Conservation (phyloP, 2,888 invertebrate species). For the Chymomyza fuscimana region DNA sequence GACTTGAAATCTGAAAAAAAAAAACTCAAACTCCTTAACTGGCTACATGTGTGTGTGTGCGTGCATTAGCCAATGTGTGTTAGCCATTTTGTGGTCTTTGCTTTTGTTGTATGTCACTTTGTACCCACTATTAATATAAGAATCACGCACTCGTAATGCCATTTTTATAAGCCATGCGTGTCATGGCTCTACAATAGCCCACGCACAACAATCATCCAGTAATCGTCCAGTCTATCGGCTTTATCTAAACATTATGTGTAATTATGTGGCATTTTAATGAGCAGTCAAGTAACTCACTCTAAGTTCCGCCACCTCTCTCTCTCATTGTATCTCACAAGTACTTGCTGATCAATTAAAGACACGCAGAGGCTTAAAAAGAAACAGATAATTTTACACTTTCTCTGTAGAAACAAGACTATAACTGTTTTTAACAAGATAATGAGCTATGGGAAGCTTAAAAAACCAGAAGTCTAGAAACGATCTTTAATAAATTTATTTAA, state of each 20-base stretch:
- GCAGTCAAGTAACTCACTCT: background rate
- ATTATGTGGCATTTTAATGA: conserved; percentile 43
- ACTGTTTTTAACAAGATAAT: too few species aligned
- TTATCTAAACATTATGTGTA: conserved; percentile 44
- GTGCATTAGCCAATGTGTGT: background rate
- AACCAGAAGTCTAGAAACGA: too few species aligned
- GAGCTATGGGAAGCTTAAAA: too few species aligned
- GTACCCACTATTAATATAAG: conserved; percentile 45
- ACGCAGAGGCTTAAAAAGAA: too few species aligned
- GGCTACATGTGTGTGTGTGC: conserved; percentile 3
- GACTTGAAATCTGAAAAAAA: conserved; percentile 13
- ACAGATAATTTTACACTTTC: too few species aligned
- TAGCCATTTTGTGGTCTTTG: conserved; percentile 32
- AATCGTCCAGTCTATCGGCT: conserved; percentile 3
- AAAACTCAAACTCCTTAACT: background rate
- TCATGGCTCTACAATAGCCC: conserved; percentile 48
- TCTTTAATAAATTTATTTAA: too few species aligned
- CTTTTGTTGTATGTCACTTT: conserved; percentile 20
- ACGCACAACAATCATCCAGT: conserved; percentile 8
- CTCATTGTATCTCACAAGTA: too few species aligned
- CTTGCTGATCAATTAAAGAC: too few species aligned
- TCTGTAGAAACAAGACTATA: too few species aligned
- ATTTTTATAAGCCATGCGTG: conserved; percentile 62
- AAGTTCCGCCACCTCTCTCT: background rate
- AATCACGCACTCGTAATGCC: conserved; percentile 62